Evolutionary conservation across 1,140 invertebrate species (phyloP).

Genomic region (Cecropterus lyciades): DNA sequence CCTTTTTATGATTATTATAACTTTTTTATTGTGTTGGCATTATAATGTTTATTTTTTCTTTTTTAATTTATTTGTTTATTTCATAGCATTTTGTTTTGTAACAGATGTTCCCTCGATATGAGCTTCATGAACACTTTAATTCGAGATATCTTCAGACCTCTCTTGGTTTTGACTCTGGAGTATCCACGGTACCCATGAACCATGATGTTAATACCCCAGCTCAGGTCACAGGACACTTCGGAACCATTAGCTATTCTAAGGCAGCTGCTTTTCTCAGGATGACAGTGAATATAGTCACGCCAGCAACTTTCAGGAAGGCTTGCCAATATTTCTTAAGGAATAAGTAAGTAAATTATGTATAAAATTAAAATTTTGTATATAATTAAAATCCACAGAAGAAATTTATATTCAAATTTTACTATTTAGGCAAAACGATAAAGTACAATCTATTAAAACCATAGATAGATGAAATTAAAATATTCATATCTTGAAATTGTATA

Average conservation of each 20-base stretch:
- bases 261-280: slow-evolving; percentile 89
- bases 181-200: slow-evolving; percentile 87
- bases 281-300: slow-evolving; percentile 89
- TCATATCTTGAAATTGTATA: too few relatives aligned
- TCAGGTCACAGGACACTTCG: slow-evolving; percentile 88
- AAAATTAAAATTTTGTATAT: too few relatives aligned
- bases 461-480: too few relatives aligned
- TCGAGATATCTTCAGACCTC: slow-evolving; percentile 87
- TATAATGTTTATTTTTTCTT: too few relatives aligned
- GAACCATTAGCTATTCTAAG: slow-evolving; percentile 90
- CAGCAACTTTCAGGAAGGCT: slow-evolving; percentile 86
- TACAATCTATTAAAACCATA: too few relatives aligned
- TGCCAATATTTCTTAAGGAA: slow-evolving; percentile 82
- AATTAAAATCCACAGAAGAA: too few relatives aligned
- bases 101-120: slow-evolving; percentile 81
- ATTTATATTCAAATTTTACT: too few relatives aligned
- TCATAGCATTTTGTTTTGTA: too few relatives aligned
- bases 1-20: background rate
- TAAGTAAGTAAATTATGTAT: slow-evolving; percentile 64
- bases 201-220: slow-evolving; percentile 82
- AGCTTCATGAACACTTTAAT: slow-evolving; percentile 85
- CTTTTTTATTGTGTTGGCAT: too few relatives aligned
- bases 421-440: too few relatives aligned
- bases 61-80: too few relatives aligned
- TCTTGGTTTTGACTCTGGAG: slow-evolving; percentile 87